A percentile compares a stretch with the other conserved stretches of the same genome.
phyloP scores from a whole-genome alignment of 2,113 vertebrate genomes.

The Phycodurus eques region DNA sequence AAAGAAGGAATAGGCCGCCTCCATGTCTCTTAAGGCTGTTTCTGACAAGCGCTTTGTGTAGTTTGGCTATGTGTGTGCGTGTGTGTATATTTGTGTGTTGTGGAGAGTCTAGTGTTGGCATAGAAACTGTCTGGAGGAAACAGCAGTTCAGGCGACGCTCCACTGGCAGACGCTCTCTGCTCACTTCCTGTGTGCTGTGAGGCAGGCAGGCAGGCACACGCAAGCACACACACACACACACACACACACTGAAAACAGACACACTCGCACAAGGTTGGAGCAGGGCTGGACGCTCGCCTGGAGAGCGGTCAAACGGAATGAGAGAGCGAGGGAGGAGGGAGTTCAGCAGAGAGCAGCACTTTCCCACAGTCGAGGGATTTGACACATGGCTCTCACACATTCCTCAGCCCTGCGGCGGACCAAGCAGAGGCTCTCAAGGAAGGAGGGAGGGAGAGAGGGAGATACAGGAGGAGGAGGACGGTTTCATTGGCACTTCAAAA shows the following conservation, averaged over 20 bases:
- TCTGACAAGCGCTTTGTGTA: conserved; percentile 33
- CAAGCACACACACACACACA: conserved; percentile 20
- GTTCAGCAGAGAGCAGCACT: conserved; percentile 91
- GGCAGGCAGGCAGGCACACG: conserved; percentile 36
- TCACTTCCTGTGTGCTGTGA: conserved; percentile 76
- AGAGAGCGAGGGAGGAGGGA: conserved; percentile 63
- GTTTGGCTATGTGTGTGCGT: conserved; percentile 21
- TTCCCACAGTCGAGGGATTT: conserved; percentile 98
- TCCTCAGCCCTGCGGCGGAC: conserved; percentile 86
- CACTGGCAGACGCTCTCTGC: conserved; percentile 76
- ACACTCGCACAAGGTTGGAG: conserved; percentile 61
- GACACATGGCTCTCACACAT: conserved; percentile 98
- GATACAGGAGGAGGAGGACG: conserved; percentile 68
- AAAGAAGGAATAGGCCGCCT: conserved; percentile 48
- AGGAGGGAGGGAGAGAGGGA: conserved; percentile 36
- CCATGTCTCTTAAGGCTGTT: conserved; percentile 34
- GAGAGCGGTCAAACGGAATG: conserved; percentile 75
- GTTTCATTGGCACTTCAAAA: conserved; percentile 78
- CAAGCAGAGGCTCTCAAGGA: conserved; percentile 64
- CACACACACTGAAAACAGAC: no score
- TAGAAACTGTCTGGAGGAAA: conserved; percentile 77
- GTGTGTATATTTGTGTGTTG: conserved; percentile 19
- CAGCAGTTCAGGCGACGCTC: conserved; percentile 74
- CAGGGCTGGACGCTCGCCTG: conserved; percentile 82
- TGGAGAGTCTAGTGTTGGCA: conserved; percentile 62